Evolutionary conservation across 2,888 invertebrate species (phyloP).

Genomic region (Tetragonula carbonaria): DNA sequence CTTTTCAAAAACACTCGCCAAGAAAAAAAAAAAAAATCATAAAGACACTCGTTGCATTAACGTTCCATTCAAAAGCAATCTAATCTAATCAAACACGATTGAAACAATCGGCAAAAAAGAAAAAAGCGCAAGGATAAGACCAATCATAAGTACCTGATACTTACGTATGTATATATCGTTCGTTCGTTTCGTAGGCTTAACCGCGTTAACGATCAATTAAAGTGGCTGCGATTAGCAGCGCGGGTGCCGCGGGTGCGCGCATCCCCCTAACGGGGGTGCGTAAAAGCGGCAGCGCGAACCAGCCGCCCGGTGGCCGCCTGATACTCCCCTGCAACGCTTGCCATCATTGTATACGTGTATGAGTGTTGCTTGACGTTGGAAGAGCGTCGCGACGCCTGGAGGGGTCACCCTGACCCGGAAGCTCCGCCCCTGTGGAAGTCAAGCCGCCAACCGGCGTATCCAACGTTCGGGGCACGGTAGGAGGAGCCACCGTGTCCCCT

Average conservation of each 20-base stretch:
- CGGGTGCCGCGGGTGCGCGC: not conserved
- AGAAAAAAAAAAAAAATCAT: too few relatives aligned
- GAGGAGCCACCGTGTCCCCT: conserved; percentile 78
- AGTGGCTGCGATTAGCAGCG: not conserved
- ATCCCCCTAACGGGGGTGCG: not conserved
- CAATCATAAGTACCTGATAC: not conserved
- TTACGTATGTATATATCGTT: not conserved
- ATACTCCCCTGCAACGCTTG: not conserved
- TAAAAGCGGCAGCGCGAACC: conserved; percentile 32
- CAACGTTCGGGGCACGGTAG: conserved; percentile 77
- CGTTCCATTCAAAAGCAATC: too few relatives aligned
- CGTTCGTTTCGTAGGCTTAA: not conserved
- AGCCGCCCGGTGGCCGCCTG: not conserved
- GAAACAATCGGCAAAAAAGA: too few relatives aligned
- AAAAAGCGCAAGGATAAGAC: not conserved
- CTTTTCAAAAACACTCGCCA: too few relatives aligned
- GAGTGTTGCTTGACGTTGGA: not conserved
- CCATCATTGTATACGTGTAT: too few relatives aligned
- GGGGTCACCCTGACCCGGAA: conserved; percentile 73
- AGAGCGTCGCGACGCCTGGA: conserved; percentile 78
- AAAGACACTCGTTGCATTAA: too few relatives aligned
- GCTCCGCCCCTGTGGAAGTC: conserved; percentile 81
- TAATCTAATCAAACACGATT: too few relatives aligned
- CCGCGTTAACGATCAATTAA: conserved; percentile 7
- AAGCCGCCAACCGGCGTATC: conserved; percentile 79